These are phyloP conservation scores for Meteorus colon DNA, from an alignment of 2,888 invertebrate genomes.

Conservation along the genomic window DNA sequence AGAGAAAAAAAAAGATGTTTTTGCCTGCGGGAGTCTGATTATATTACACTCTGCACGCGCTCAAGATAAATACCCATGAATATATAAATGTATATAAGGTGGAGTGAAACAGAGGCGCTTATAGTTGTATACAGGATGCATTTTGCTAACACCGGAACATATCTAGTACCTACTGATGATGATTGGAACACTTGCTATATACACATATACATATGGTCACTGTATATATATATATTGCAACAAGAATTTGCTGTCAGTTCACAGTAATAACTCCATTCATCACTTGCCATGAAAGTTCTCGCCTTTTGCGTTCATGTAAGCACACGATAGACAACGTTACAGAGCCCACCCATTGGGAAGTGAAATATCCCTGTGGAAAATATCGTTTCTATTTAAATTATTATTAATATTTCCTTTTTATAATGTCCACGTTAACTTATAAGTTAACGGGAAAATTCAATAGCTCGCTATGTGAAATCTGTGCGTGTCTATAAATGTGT, in stretches of 20 bases:
- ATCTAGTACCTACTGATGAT: constrained; percentile 57
- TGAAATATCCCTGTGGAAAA: constrained; percentile 42
- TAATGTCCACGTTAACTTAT: constrained; percentile 32
- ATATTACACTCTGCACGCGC: constrained; percentile 35
- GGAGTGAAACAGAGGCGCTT: constrained; percentile 13
- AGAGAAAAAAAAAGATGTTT: background rate
- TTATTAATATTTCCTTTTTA: background rate
- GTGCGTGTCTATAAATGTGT: background rate
- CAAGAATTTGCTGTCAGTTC: constrained; percentile 45
- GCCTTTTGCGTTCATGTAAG: constrained; percentile 49
- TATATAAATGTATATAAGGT: constrained; percentile 32
- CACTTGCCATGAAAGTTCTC: constrained; percentile 63
- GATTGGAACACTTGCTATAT: constrained; percentile 61
- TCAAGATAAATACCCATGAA: constrained; percentile 56
- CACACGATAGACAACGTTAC: constrained; percentile 50
- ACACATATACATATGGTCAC: constrained; percentile 41
- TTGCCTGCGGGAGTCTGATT: constrained; percentile 15
- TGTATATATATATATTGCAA: constrained; percentile 45
- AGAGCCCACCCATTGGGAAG: constrained; percentile 61
- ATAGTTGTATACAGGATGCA: constrained; percentile 37
- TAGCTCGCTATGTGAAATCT: constrained; percentile 48
- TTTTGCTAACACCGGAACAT: constrained; percentile 23
- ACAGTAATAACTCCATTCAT: constrained; percentile 70
- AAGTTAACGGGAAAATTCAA: constrained; percentile 44
- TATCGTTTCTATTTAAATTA: constrained; percentile 15